Evolutionary conservation across 1,140 invertebrate species (phyloP).

Genomic region (Dreissena rostriformis): DNA sequence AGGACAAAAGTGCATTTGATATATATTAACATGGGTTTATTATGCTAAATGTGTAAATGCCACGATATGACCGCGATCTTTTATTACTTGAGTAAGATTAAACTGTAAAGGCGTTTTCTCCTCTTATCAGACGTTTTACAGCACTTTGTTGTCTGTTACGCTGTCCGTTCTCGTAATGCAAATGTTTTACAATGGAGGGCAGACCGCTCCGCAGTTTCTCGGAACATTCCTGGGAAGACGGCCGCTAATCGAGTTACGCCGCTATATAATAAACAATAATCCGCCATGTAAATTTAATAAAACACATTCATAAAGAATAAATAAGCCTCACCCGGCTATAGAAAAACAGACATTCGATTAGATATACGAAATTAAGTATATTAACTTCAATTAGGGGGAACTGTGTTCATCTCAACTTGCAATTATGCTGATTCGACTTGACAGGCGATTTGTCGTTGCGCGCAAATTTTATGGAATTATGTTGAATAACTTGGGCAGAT

Average conservation of each 20-base stretch:
- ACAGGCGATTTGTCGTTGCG: slow-evolving; percentile 56
- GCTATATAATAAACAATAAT: slow-evolving; percentile 58
- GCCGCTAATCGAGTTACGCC: slow-evolving; percentile 44
- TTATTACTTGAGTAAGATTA: too few relatives aligned
- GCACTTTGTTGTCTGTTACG: too few relatives aligned
- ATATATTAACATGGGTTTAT: too few relatives aligned
- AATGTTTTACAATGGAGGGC: not conserved
- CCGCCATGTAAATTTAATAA: slow-evolving; percentile 59
- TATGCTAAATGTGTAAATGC: too few relatives aligned
- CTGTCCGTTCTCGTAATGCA: too few relatives aligned
- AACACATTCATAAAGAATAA: slow-evolving; percentile 60
- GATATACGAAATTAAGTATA: slow-evolving; percentile 61
- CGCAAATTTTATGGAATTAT: slow-evolving; percentile 57
- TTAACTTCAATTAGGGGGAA: slow-evolving; percentile 58
- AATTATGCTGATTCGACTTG: slow-evolving; percentile 54
- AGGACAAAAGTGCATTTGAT: too few relatives aligned
- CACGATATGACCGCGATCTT: too few relatives aligned
- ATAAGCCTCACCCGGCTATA: slow-evolving; percentile 42
- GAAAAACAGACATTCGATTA: slow-evolving; percentile 57
- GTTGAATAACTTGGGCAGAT: slow-evolving; percentile 55
- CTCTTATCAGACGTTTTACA: too few relatives aligned
- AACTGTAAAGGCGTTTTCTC: too few relatives aligned
- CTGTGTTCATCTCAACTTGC: slow-evolving; percentile 53
- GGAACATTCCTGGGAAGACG: slow-evolving; percentile 44
- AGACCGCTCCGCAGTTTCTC: slow-evolving; percentile 32